Conservation (phyloP, 1,140 invertebrate species). For the Mylabris phalerata region DNA sequence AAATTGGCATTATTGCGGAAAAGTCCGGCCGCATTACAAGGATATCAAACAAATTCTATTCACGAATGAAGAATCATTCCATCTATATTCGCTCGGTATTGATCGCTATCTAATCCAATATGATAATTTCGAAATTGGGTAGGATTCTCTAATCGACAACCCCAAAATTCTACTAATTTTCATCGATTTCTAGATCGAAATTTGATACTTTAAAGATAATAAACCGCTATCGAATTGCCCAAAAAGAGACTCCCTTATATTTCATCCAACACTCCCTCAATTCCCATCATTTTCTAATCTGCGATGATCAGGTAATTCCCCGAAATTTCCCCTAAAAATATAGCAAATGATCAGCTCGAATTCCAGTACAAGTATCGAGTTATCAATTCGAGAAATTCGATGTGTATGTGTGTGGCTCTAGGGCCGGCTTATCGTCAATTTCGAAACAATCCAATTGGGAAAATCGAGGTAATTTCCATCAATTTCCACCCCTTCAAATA, state of each 20-base stretch:
- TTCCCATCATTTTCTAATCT: conserved; percentile 27
- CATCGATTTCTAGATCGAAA: conserved; percentile 15
- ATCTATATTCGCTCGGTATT: conserved; percentile 51
- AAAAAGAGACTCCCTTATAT: conserved; percentile 52
- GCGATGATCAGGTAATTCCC: conserved; percentile 28
- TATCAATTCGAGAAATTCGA: too few relatives aligned
- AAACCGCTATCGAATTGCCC: conserved; percentile 50
- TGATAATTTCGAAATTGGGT: conserved; percentile 17
- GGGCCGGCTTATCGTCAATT: too few relatives aligned
- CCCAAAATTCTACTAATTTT: not conserved
- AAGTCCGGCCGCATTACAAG: conserved; percentile 51
- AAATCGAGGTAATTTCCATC: conserved; percentile 44
- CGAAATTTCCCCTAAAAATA: too few relatives aligned
- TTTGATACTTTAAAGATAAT: conserved; percentile 31
- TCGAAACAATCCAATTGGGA: too few relatives aligned
- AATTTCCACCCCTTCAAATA: too few relatives aligned
- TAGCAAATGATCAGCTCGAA: not conserved
- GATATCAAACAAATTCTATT: conserved; percentile 50
- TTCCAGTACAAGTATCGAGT: too few relatives aligned
- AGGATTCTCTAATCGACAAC: not conserved
- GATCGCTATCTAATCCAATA: conserved; percentile 65
- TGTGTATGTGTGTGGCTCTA: too few relatives aligned
- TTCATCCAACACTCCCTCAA: conserved; percentile 42
- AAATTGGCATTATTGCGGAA: conserved; percentile 50
- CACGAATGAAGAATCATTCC: conserved; percentile 25